Evolutionary conservation across 2,113 vertebrate genomes (phyloP).

Genomic region (Rhineura floridana): DNA sequence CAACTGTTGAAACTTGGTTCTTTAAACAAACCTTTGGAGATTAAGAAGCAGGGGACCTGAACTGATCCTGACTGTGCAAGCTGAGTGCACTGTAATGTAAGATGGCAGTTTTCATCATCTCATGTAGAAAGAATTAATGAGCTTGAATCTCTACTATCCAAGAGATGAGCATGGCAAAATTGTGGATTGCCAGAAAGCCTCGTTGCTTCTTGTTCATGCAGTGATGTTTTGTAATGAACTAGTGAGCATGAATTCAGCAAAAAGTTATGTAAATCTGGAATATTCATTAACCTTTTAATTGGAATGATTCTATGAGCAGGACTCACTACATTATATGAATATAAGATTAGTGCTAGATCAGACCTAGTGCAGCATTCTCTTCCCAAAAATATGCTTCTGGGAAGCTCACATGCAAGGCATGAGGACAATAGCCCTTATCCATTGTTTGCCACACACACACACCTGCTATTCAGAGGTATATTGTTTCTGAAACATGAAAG

Average conservation of each 20-base stretch:
- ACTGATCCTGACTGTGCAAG: neutral
- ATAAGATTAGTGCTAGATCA: neutral
- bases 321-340: neutral
- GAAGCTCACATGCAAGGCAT: neutral
- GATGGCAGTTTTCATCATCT: neutral
- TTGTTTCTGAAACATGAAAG: neutral
- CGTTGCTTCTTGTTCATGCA: neutral
- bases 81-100: neutral
- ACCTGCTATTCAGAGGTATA: neutral
- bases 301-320: neutral
- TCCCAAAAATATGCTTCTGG: neutral
- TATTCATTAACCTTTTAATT: neutral
- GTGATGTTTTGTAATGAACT: neutral
- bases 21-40: conserved; percentile 7
- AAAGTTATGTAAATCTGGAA: neutral
- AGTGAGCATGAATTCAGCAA: neutral
- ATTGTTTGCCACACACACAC: neutral
- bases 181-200: too few relatives aligned
- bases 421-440: neutral
- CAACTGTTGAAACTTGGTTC: conserved; percentile 8
- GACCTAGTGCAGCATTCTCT: neutral
- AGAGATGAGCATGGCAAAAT: neutral
- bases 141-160: neutral
- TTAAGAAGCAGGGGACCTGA: neutral
- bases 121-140: neutral